Conservation (phyloP, 2,888 invertebrate genomes). For the Perizoma affinitatum region DNA sequence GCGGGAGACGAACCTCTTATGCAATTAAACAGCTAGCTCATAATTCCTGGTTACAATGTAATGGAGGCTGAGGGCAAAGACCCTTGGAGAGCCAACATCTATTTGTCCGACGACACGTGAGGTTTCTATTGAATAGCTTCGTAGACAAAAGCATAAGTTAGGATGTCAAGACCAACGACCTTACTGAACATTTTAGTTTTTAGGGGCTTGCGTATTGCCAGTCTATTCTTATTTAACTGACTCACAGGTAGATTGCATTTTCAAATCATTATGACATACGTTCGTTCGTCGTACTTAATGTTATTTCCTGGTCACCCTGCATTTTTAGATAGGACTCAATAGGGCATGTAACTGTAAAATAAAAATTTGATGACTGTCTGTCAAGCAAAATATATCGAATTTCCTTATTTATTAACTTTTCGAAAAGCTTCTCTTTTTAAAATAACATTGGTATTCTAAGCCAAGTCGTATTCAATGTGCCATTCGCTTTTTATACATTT, state of each 20-base stretch:
- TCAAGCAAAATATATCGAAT: background rate
- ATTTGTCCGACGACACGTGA: slow-evolving; percentile 34
- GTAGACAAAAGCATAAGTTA: slow-evolving; percentile 37
- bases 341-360: too few species aligned
- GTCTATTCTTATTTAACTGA: background rate
- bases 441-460: slow-evolving; percentile 43
- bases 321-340: too few species aligned
- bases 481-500: slow-evolving; percentile 38
- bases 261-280: too few species aligned
- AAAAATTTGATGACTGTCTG: background rate
- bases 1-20: slow-evolving; percentile 24
- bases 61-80: slow-evolving; percentile 33
- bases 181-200: slow-evolving; percentile 33
- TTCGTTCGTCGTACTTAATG: too few species aligned
- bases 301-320: too few species aligned
- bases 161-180: slow-evolving; percentile 38
- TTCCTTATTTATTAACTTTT: too few species aligned
- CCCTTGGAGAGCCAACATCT: slow-evolving; percentile 34
- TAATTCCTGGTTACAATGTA: slow-evolving; percentile 27
- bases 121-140: slow-evolving; percentile 33
- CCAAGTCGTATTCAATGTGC: slow-evolving; percentile 40
- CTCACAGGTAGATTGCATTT: too few species aligned
- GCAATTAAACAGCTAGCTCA: slow-evolving; percentile 27
- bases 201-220: slow-evolving; percentile 20
- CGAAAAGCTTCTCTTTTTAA: background rate